Base-by-base conservation (phyloP, 1,140 invertebrate genomes). In the Halictus rubicundus region DNA sequence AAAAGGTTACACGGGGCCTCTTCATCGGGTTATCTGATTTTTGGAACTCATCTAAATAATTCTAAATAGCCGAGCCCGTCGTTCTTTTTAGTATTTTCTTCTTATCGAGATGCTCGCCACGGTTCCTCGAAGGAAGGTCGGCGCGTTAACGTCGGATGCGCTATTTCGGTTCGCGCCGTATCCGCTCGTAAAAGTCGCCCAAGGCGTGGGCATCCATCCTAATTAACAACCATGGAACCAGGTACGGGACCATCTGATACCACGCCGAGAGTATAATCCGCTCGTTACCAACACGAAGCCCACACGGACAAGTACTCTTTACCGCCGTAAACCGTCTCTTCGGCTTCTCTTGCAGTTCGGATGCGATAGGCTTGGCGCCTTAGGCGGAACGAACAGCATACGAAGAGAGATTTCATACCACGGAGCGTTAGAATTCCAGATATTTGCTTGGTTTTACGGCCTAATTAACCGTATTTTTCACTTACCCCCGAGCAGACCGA, bases 121-220 rank as follows among this genome's bases (percentile, higher is more conserved):
- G 63, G 75, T 87, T 87, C 86, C 72, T 65, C 86, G 86, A 87
- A 87, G 75, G 72, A 79, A 84, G 84, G 85, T 86, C 78, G 74
- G 70, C 76, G 84, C 85, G 87, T 87, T 87, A 88, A 88, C 83
- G 68, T 88, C 78, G 86, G 83, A 83, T 79, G 82, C 87, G 89
- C 88, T 90, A 88, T 90, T 92, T 91, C 87, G 88, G 90, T 88
- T 91, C 89, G 87, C 90, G 84, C 87, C 85, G 88, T 88, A 90
- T 90, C 87, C 90, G 88, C 90, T 92, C 90, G 91, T 92, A 92
- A 92, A 91, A 92, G 91, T 92, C 91, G 91, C 91, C 91, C 86
- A 87, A 90, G 91, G 91, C 89, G 90, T 89, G 89, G 90, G 90
- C 91, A 92, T 92, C 90, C 91, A 92, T 92, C 91, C 91, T 92